Evolutionary conservation across 2,797 vertebrate species (phyloP).

Genomic region (Anguilla pacifica): DNA sequence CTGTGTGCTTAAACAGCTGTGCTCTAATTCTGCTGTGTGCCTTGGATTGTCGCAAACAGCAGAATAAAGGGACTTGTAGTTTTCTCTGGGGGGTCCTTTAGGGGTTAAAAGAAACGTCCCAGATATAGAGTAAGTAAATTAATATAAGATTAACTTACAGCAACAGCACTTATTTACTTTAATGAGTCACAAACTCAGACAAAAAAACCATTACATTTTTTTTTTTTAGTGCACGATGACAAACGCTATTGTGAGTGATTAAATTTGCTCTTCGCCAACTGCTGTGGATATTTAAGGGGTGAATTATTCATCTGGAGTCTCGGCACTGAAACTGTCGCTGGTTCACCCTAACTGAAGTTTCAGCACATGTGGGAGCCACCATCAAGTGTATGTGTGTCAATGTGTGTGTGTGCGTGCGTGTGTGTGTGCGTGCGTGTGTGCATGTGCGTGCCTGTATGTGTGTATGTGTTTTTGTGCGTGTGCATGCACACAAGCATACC

Average conservation of each 20-base stretch:
- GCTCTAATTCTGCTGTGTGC: neutral
- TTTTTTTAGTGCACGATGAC: neutral
- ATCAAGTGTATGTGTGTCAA: too few species aligned
- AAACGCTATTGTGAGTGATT: neutral
- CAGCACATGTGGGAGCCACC: too few species aligned
- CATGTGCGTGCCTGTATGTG: neutral
- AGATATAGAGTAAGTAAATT: conserved; percentile 8
- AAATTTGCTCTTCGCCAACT: neutral
- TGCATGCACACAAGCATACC: neutral
- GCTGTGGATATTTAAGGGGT: neutral
- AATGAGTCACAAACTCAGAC: neutral
- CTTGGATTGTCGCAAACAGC: neutral
- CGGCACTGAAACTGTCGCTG: neutral
- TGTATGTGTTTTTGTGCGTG: neutral
- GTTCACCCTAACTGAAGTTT: neutral
- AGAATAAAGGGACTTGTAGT: neutral
- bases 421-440: too few species aligned
- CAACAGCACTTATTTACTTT: neutral
- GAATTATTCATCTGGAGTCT: neutral
- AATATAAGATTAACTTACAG: neutral
- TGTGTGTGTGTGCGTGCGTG: too few species aligned
- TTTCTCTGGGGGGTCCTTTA: neutral
- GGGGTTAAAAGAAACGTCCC: neutral
- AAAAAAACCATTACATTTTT: neutral
- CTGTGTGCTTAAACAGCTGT: neutral